Evolutionary conservation across 2,888 invertebrate species (phyloP), one percentile per base, ranked within the genome.

Genomic region (Andrena dorsata): DNA sequence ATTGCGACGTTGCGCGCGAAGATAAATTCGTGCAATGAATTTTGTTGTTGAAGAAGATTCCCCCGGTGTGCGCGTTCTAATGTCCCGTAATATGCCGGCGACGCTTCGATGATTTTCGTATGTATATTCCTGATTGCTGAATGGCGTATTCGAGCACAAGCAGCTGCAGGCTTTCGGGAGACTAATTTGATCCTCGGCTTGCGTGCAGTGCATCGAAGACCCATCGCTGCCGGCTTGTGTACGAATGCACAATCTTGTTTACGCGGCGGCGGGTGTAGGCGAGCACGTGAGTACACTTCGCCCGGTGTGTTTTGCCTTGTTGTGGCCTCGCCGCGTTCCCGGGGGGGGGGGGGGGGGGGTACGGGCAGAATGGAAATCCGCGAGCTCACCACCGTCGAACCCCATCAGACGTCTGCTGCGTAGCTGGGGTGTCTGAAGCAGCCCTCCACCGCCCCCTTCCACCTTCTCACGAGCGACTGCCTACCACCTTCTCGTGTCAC

Each of bases 381-480:
- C 84, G 80, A 72, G 76, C 69, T 74, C 82, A 80, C 82, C 79
- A 80, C 82, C 80, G 87, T 90, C 86, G 87, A 89, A 90, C 90
- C 87, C 89, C 87, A 88, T 88, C 91, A 89, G 88, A 88, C 90
- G 91, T 90, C 91, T 90, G 80, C 91, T 89, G 76, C 76, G 82
- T 76, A 60, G 69, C 83, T 88, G 84, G 92, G 92, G 90, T 92
- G 92, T 92, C 92, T 92, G 92, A 92, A 92, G 91, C 92, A 88
- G 92, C 87, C 87, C 91, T 92, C 90, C 86, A 90, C 82, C 32
- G n/a, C 16, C 80, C 74, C 77, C 35, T 47, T 58, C 80, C 41
- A 56, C 61, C 60, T 63, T 68, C 65, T 70, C 58, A 47, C 68
- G 53, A 74, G 80, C 86, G 75, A 69, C 82, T 85, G 79, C 85